A percentile compares a stretch with the other conserved stretches of the same genome.
These are phyloP conservation scores for Ormyrus pomaceus DNA, from an alignment of 2,888 invertebrate genomes.

Conservation along the genomic window DNA sequence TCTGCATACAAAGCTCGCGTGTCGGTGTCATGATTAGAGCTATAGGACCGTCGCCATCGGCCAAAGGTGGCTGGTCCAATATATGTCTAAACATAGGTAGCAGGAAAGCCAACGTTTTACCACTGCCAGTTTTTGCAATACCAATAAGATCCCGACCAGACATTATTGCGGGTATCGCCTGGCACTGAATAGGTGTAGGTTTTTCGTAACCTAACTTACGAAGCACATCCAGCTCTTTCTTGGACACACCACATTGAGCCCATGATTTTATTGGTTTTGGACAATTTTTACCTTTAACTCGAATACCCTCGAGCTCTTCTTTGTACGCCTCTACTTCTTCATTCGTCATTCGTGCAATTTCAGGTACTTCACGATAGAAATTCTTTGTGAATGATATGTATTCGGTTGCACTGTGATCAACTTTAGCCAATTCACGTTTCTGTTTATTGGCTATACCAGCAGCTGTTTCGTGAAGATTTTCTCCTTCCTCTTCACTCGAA, in stretches of 20 bases:
- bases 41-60: slow-evolving; percentile 98
- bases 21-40: slow-evolving; percentile 99
- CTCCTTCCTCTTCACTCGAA: slow-evolving; percentile 97
- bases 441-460: slow-evolving; percentile 93
- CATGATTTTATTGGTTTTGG: slow-evolving; percentile 97
- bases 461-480: slow-evolving; percentile 94
- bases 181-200: slow-evolving; percentile 98
- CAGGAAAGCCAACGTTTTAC: slow-evolving; percentile 98
- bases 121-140: slow-evolving; percentile 99
- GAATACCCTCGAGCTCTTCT: slow-evolving; percentile 94
- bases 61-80: slow-evolving; percentile 93
- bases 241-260: slow-evolving; percentile 99
- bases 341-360: slow-evolving; percentile 92
- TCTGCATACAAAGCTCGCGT: slow-evolving; percentile 98
- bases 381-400: slow-evolving; percentile 94
- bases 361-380: slow-evolving; percentile 98
- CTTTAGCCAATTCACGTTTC: slow-evolving; percentile 93
- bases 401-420: slow-evolving; percentile 91
- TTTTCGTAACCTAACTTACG: slow-evolving; percentile 95
- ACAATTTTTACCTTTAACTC: slow-evolving; percentile 97
- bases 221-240: slow-evolving; percentile 94
- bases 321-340: slow-evolving; percentile 91
- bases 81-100: slow-evolving; percentile 98
- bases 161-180: slow-evolving; percentile 98
- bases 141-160: slow-evolving; percentile 97